Conservation (phyloP, 64 coral and sea anemone genomes). For the Montipora sp. region DNA sequence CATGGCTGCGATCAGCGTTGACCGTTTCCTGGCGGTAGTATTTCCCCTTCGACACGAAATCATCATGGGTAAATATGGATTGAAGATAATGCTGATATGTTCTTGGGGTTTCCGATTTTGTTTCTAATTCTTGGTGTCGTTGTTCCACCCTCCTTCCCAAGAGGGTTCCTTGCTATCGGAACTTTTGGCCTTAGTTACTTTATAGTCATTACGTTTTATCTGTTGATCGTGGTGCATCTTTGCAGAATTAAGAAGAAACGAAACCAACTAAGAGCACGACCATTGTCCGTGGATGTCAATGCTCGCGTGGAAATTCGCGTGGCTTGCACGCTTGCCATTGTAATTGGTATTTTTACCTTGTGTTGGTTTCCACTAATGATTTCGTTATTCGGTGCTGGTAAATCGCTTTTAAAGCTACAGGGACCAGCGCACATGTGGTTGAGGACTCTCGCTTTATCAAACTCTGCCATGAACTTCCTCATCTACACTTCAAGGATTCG, state of each 20-base stretch:
- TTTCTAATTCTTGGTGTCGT: neutral
- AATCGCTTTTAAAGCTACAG: neutral
- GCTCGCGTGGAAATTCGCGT: conserved; percentile 10
- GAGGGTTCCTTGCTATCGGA: neutral
- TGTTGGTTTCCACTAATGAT: conserved; percentile 40
- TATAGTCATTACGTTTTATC: neutral
- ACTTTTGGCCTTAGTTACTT: neutral
- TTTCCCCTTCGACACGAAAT: conserved; percentile 21
- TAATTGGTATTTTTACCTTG: conserved; percentile 1
- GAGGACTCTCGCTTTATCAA: conserved; percentile 4
- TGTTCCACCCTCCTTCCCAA: neutral
- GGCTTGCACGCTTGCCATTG: conserved; percentile 15
- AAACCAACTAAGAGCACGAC: neutral
- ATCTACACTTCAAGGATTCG: conserved; percentile 15
- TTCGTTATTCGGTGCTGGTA: neutral
- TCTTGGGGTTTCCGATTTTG: neutral
- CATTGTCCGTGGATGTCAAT: neutral
- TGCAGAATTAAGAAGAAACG: neutral
- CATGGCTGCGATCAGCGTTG: conserved; percentile 25
- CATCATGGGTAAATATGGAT: conserved; percentile 20
- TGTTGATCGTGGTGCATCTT: neutral
- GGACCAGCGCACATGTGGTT: conserved; percentile 8
- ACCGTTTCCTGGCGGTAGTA: conserved; percentile 14
- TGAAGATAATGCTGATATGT: neutral
- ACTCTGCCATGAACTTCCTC: conserved; percentile 20